Evolutionary conservation across 2,113 vertebrate genomes (phyloP), one percentile per base, ranked within the genome.

Genomic region (Edolisoma coerulescens): DNA sequence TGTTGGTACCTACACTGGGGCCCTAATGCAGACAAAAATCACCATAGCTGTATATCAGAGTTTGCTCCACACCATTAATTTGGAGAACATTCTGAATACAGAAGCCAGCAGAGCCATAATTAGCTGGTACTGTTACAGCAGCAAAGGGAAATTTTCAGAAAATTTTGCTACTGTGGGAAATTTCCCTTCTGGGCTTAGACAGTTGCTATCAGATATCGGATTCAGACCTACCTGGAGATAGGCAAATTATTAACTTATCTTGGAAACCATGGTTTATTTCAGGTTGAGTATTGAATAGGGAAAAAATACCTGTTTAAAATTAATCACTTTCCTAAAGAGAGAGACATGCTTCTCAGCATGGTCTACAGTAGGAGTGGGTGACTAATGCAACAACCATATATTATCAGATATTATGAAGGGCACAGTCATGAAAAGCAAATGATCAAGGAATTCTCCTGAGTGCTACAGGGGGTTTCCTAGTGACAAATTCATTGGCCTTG

Each of bases 141-240:
- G 41, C 67, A 50, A 85, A 87, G 57, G 94, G 93, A 94, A 96
- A 93, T 90, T 95, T 85, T 91, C 37, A 87, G 70, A 93, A 96
- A 91, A 91, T 81, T 78, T 84, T 24, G 18, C 6, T 56, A 3
- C 27, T 63, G 13, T 60, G 30, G 27, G 49, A 95, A 95, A 95
- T 94, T 96, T 97, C 70, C 75, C 45, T 67, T 88, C 61, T 67
- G 44, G n/a, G 32, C 33, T 79, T 76, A 90, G 35, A 39, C 9
- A 80, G 23, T 21, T 67, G 35, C 52, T 74, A 30, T 81, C 53
- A 93, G 61, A 89, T 23, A 33, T n/a, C 9, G 10, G 26, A 87
- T 93, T 70, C 50, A 91, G 50, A 83, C 42, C 21, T 59, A 83
- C 57, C 57, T 79, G 61, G 7, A 76, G 81, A 93, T 85, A 94